Evolutionary conservation across 1,140 invertebrate species (phyloP).

Genomic region (Littorina saxatilis): DNA sequence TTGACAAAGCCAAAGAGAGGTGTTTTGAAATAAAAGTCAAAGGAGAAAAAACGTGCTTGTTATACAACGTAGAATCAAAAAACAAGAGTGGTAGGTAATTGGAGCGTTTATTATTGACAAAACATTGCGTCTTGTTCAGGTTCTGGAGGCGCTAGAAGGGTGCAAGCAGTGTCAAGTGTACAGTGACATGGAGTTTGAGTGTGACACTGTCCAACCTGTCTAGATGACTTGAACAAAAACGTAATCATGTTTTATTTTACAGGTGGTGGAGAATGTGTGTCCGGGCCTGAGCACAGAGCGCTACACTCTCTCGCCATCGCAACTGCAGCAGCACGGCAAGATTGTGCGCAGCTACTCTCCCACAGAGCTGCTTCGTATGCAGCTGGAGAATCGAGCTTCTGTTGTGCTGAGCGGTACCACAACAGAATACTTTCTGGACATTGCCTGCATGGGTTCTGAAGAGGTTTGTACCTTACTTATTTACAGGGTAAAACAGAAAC

Average conservation of each 20-base stretch:
- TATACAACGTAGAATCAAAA: too few species aligned
- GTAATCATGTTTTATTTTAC: too few species aligned
- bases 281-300: constrained; percentile 83
- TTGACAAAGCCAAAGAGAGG: too few species aligned
- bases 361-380: constrained; percentile 78
- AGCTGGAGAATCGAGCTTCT: constrained; percentile 57
- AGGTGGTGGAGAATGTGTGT: constrained; percentile 80
- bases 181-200: constrained; percentile 86
- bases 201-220: too few species aligned
- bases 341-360: constrained; percentile 81
- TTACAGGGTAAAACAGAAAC: too few species aligned
- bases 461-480: constrained; percentile 54
- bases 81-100: too few species aligned
- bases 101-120: too few species aligned
- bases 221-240: too few species aligned
- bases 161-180: constrained; percentile 87
- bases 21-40: too few species aligned
- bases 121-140: too few species aligned
- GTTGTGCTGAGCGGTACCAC: constrained; percentile 77
- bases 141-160: constrained; percentile 81
- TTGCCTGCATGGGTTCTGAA: constrained; percentile 82
- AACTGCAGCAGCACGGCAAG: constrained; percentile 79
- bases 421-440: constrained; percentile 82
- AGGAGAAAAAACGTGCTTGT: too few species aligned
- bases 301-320: constrained; percentile 81